Conservation (phyloP, 2,113 vertebrate species). For the Centrocercus urophasianus region DNA sequence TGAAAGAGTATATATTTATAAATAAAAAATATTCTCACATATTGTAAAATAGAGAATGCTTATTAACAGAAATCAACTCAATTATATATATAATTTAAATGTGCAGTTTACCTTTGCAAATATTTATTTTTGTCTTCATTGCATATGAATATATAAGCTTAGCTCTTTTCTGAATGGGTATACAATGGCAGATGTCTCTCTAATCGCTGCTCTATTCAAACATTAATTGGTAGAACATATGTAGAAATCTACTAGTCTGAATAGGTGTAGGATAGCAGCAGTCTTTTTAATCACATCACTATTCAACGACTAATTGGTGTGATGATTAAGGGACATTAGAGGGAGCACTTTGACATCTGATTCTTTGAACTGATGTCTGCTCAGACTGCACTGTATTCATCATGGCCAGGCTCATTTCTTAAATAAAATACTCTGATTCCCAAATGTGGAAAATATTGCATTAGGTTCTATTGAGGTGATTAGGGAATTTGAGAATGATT, state of each 20-base stretch:
- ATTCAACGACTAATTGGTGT: constrained; percentile 81
- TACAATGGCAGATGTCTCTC: constrained; percentile 80
- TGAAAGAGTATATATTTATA: constrained; percentile 77
- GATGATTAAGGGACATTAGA: constrained; percentile 83
- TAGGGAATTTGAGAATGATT: constrained; percentile 72
- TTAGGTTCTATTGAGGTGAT: constrained; percentile 74
- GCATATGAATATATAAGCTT: constrained; percentile 74
- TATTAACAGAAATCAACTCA: constrained; percentile 73
- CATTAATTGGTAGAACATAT: constrained; percentile 79
- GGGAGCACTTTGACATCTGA: constrained; percentile 83
- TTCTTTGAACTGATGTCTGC: constrained; percentile 78
- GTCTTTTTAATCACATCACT: constrained; percentile 82
- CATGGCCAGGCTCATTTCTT: constrained; percentile 72
- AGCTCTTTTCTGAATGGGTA: constrained; percentile 69
- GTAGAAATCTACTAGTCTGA: constrained; percentile 75
- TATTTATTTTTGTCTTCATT: constrained; percentile 77
- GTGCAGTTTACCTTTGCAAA: constrained; percentile 81
- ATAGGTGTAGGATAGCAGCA: constrained; percentile 81
- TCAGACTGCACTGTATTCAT: constrained; percentile 62
- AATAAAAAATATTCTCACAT: constrained; percentile 72
- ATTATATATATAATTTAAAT: constrained; percentile 72
- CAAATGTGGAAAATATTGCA: constrained; percentile 74
- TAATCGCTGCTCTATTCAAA: constrained; percentile 79
- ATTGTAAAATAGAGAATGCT: constrained; percentile 61
- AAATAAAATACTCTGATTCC: constrained; percentile 72